Conservation (phyloP, 2,888 invertebrate genomes). For the Lamellibrachia columna region DNA sequence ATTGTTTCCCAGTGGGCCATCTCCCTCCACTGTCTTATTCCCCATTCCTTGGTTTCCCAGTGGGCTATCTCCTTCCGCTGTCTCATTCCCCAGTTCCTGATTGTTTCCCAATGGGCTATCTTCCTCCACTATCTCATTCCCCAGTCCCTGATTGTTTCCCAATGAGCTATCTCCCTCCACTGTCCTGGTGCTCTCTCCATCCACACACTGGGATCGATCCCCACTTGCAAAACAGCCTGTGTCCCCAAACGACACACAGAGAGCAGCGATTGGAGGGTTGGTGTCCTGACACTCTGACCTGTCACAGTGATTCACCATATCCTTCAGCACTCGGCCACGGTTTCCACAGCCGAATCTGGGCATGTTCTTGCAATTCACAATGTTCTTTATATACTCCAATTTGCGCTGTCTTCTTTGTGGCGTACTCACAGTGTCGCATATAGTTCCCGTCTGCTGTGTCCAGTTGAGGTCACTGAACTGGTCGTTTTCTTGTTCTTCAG, state of each 20-base stretch:
- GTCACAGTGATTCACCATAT: slow-evolving; percentile 2
- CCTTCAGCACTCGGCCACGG: not conserved
- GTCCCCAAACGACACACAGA: not conserved
- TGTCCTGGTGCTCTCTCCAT: not conserved
- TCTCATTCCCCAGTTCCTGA: too few relatives aligned
- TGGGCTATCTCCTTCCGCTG: too few relatives aligned
- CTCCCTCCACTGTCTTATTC: too few relatives aligned
- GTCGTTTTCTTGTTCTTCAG: not conserved
- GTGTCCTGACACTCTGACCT: not conserved
- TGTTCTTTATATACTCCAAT: not conserved
- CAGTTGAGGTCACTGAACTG: not conserved
- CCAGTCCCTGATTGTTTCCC: not conserved
- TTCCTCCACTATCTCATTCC: not conserved
- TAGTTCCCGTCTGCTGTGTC: not conserved
- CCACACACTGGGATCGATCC: not conserved
- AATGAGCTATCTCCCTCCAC: not conserved
- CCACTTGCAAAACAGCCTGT: not conserved
- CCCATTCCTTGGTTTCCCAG: too few relatives aligned
- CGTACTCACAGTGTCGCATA: not conserved
- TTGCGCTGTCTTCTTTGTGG: not conserved
- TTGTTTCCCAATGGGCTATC: not conserved
- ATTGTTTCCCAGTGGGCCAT: too few relatives aligned
- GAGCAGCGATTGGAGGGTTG: not conserved
- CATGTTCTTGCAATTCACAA: not conserved
- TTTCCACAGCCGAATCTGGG: not conserved